These are phyloP conservation scores for Columba livia DNA, from an alignment of 2,113 vertebrate species.

Conservation along the genomic window DNA sequence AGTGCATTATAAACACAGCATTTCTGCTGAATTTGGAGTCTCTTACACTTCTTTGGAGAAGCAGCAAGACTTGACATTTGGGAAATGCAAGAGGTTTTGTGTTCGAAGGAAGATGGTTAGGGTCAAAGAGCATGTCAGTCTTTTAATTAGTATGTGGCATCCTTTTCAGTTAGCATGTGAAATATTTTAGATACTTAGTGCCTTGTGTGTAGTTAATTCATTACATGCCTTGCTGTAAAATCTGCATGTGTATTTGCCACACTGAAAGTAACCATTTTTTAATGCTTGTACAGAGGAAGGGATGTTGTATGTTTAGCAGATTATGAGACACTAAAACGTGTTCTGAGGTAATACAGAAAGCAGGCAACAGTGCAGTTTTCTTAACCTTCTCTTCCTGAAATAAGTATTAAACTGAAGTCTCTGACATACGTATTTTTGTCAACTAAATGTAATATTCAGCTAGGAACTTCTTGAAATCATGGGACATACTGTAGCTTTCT, in stretches of 20 bases:
- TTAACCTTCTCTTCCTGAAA: not conserved
- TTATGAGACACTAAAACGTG: not conserved
- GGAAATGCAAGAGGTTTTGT: not conserved
- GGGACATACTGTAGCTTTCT: not conserved
- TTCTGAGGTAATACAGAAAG: not conserved
- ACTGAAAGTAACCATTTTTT: not conserved
- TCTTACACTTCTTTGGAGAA: not conserved
- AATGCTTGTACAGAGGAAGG: not conserved
- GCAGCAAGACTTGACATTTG: not conserved
- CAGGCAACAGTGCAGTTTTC: not conserved
- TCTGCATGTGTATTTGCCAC: not conserved
- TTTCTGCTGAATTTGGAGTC: not conserved
- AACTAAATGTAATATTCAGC: not conserved
- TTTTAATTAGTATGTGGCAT: not conserved
- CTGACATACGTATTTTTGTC: not conserved
- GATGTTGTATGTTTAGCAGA: not conserved
- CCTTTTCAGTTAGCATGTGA: not conserved
- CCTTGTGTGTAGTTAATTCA: not conserved
- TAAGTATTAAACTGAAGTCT: not conserved
- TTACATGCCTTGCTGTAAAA: not conserved
- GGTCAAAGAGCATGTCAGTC: not conserved
- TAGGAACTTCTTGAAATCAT: not conserved
- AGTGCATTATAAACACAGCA: not conserved
- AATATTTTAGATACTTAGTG: not conserved
- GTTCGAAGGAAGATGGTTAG: not conserved